Conservation (phyloP, 1,140 invertebrate genomes). For the Cydia strobilella region DNA sequence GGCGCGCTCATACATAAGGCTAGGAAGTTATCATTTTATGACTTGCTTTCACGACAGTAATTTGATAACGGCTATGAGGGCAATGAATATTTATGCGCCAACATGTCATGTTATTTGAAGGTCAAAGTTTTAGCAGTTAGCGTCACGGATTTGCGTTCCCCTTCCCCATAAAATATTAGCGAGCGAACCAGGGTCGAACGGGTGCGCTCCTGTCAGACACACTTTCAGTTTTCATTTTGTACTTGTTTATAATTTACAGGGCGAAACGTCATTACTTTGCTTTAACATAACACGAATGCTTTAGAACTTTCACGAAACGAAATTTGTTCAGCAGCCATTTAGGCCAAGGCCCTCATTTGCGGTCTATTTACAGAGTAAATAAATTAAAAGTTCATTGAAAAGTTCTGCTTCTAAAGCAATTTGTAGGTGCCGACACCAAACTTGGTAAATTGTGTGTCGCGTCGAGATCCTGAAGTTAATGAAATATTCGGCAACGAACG, state of each 20-base stretch:
- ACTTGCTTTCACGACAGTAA: slow-evolving; percentile 21
- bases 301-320: slow-evolving; percentile 6
- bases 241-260: slow-evolving; percentile 22
- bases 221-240: slow-evolving; percentile 31
- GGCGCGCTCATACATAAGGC: slow-evolving; percentile 5
- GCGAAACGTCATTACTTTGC: slow-evolving; percentile 13
- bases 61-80: slow-evolving; percentile 26
- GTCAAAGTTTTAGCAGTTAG: slow-evolving; percentile 28
- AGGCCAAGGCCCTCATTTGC: slow-evolving; percentile 26
- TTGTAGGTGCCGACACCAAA: slow-evolving; percentile 25
- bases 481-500: slow-evolving; percentile 18
- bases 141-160: slow-evolving; percentile 24
- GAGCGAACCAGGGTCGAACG: slow-evolving; percentile 8
- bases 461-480: slow-evolving; percentile 10
- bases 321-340: slow-evolving; percentile 28
- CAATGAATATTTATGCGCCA: slow-evolving; percentile 32
- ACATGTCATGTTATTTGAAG: slow-evolving; percentile 25
- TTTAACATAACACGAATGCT: slow-evolving; percentile 29
- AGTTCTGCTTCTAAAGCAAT: slow-evolving; percentile 23
- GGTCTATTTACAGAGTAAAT: slow-evolving; percentile 30
- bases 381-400: slow-evolving; percentile 32
- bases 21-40: slow-evolving; percentile 32
- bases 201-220: slow-evolving; percentile 9
- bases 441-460: slow-evolving; percentile 21
- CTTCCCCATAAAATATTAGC: slow-evolving; percentile 27